A percentile compares a stretch with the other conserved stretches of the same genome.
Conservation (phyloP, 2,113 vertebrate species). For the Bothrops jararaca region DNA sequence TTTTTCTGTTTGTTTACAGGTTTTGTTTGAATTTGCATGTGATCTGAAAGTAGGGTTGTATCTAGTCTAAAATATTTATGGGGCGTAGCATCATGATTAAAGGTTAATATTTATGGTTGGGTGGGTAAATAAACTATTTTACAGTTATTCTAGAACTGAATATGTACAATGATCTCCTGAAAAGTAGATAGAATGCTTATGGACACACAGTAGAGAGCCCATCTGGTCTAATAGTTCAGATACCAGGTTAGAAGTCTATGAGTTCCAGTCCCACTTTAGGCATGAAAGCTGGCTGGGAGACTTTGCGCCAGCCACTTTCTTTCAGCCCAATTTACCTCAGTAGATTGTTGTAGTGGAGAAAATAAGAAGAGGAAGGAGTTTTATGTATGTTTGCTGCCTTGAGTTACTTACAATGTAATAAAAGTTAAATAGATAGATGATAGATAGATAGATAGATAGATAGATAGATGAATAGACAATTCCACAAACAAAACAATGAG, state of each 20-base stretch:
- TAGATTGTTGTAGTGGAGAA: neutral
- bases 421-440: neutral
- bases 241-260: neutral
- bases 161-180: constrained; percentile 53
- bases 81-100: constrained; percentile 41
- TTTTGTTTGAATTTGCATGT: constrained; percentile 19
- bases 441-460: no score
- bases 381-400: neutral
- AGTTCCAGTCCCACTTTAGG: neutral
- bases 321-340: neutral
- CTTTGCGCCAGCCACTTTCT: neutral
- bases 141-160: constrained; percentile 49
- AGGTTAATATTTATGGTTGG: constrained; percentile 37
- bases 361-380: neutral
- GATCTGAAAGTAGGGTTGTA: neutral
- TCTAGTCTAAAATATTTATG: neutral
- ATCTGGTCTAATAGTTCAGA: neutral
- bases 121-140: constrained; percentile 34
- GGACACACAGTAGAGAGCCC: neutral
- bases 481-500: constrained; percentile 57
- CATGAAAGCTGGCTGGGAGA: neutral
- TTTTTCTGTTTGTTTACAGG: neutral
- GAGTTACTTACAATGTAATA: neutral
- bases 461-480: neutral
- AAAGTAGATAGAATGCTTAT: constrained; percentile 25